These are phyloP conservation scores for Alca torda DNA, from an alignment of 2,797 vertebrate species.

Conservation along the genomic window DNA sequence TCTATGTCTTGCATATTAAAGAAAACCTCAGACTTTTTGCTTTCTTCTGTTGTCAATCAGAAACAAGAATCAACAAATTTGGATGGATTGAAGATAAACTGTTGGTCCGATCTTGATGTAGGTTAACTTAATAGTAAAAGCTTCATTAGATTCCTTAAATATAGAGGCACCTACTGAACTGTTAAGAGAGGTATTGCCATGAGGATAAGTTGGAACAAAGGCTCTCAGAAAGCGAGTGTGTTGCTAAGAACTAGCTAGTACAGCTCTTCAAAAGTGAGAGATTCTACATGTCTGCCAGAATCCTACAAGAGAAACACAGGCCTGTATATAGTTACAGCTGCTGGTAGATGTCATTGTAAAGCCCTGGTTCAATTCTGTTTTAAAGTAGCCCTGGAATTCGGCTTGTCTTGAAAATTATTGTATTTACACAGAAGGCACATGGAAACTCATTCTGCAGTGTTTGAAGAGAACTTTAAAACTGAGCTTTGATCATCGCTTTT, in stretches of 20 bases:
- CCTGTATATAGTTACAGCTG: background rate
- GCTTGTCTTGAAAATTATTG: background rate
- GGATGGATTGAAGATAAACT: background rate
- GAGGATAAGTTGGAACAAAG: background rate
- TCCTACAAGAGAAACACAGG: background rate
- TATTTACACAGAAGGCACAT: background rate
- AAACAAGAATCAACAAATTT: background rate
- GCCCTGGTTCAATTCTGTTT: background rate
- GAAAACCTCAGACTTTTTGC: background rate
- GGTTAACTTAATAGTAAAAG: background rate
- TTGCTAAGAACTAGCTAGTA: background rate
- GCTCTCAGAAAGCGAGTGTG: background rate
- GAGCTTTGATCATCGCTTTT: background rate
- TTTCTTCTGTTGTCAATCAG: background rate
- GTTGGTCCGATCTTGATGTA: background rate
- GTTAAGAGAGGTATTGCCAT: background rate
- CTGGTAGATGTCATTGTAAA: background rate
- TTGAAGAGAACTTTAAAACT: background rate
- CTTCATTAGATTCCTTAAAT: background rate
- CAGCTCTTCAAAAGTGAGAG: background rate
- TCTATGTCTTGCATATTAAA: background rate
- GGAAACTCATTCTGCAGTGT: background rate
- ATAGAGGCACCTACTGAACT: background rate
- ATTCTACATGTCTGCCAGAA: background rate
- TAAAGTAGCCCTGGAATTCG: background rate